phyloP scores from a whole-genome alignment of 2,797 vertebrate species.

The Hafferia zeledoni region DNA sequence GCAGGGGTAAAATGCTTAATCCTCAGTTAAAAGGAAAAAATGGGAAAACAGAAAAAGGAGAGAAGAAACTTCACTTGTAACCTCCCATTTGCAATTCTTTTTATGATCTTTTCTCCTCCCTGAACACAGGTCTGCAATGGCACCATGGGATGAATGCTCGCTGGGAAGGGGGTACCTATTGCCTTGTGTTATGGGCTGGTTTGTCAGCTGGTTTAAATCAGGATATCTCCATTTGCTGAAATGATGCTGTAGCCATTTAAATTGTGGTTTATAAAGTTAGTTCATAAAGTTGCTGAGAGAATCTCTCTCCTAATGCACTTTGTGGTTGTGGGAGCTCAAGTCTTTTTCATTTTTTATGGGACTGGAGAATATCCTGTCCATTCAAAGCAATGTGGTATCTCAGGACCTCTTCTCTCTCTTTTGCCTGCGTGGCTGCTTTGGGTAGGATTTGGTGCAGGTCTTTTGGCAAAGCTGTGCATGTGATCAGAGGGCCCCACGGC shows the following conservation, averaged over 20 bases:
- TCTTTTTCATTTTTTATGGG: background rate
- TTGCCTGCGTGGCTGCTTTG: background rate
- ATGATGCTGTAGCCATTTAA: background rate
- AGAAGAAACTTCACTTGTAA: background rate
- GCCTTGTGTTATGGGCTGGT: background rate
- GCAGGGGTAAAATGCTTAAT: background rate
- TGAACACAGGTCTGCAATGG: constrained; percentile 6
- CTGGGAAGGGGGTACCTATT: background rate
- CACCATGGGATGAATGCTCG: background rate
- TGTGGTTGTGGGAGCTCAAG: background rate
- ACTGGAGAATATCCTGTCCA: rapidly evolving
- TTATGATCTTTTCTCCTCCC: constrained; percentile 22
- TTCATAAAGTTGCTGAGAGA: constrained; percentile 38
- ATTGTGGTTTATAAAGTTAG: constrained; percentile 20
- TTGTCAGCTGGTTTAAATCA: constrained; percentile 59
- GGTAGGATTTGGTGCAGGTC: background rate
- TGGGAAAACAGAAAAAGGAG: background rate
- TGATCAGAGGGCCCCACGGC: background rate
- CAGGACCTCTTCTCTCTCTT: background rate
- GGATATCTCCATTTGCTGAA: constrained; percentile 6
- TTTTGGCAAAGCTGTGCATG: background rate
- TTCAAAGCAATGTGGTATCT: background rate
- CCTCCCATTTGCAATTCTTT: constrained; percentile 28
- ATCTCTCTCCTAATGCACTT: background rate
- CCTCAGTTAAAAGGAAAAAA: background rate